phyloP scores from a whole-genome alignment of 2,113 vertebrate species.

The Oreochromis niloticus region DNA sequence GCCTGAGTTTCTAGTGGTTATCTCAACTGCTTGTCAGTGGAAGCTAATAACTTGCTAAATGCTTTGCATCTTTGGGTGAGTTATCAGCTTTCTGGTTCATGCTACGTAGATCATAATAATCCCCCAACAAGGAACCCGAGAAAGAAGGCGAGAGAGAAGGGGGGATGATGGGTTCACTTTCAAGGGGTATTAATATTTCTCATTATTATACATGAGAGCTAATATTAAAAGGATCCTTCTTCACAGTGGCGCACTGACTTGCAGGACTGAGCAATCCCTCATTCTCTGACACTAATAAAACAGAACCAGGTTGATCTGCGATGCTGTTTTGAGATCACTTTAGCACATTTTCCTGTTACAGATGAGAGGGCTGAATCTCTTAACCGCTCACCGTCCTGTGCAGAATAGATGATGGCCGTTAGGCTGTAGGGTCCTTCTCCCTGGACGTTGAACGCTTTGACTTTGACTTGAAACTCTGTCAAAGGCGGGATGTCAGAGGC shows the following conservation, averaged over 20 bases:
- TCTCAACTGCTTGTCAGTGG: slow-evolving; percentile 77
- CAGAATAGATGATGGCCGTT: slow-evolving; percentile 82
- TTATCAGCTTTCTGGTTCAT: slow-evolving; percentile 65
- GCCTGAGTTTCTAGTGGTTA: slow-evolving; percentile 65
- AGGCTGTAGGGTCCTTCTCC: slow-evolving; percentile 93
- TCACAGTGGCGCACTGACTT: slow-evolving; percentile 14
- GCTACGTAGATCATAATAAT: slow-evolving; percentile 61
- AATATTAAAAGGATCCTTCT: slow-evolving; percentile 34
- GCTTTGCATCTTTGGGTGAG: slow-evolving; percentile 58
- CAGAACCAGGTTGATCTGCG: neutral
- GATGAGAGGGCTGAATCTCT: neutral
- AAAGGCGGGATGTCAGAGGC: slow-evolving; percentile 80
- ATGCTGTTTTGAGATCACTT: neutral
- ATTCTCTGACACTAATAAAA: neutral
- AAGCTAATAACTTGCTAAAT: slow-evolving; percentile 74
- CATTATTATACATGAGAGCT: slow-evolving; percentile 36
- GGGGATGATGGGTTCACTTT: slow-evolving; percentile 36
- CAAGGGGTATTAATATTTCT: slow-evolving; percentile 66
- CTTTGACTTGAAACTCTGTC: slow-evolving; percentile 90
- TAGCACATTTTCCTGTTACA: neutral
- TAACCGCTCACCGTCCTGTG: slow-evolving; percentile 82
- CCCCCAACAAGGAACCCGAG: slow-evolving; percentile 1
- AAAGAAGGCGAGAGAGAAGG: neutral
- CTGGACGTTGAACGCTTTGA: slow-evolving; percentile 89
- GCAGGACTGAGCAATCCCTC: neutral